phyloP scores from a whole-genome alignment of 2,113 vertebrate genomes.

The Amblyornis subalaris region DNA sequence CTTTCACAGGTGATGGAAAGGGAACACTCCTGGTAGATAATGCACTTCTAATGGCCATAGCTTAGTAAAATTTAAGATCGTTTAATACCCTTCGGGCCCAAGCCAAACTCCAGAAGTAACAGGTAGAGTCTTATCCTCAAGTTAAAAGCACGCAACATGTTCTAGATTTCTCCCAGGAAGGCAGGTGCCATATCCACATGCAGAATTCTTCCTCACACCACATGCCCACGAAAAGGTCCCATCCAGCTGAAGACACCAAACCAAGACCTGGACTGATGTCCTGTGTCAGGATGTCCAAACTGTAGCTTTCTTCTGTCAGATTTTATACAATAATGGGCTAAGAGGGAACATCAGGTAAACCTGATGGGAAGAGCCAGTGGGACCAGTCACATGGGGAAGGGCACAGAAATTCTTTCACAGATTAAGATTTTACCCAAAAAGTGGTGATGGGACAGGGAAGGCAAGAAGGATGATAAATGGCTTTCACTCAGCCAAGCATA shows the following conservation, averaged over 20 bases:
- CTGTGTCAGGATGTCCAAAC: accelerated
- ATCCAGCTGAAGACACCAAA: not conserved
- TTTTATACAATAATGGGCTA: not conserved
- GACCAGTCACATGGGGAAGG: not conserved
- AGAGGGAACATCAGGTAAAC: not conserved
- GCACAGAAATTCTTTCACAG: not conserved
- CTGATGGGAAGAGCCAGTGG: not conserved
- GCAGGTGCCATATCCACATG: not conserved
- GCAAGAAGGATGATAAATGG: not conserved
- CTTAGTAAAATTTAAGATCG: not conserved
- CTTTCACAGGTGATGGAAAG: not conserved
- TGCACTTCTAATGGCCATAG: not conserved
- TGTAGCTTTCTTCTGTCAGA: not conserved
- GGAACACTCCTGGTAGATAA: not conserved
- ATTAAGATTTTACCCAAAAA: not conserved
- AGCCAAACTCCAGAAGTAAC: not conserved
- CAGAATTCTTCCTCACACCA: not conserved
- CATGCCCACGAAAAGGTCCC: not conserved
- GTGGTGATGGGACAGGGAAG: not conserved
- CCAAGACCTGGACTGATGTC: not conserved
- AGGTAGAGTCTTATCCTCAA: not conserved
- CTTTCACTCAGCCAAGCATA: not conserved
- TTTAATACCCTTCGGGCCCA: not conserved
- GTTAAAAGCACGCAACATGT: not conserved
- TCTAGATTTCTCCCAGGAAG: not conserved